Conservation (phyloP, 2,113 vertebrate species). For the Parotia lawesii region DNA sequence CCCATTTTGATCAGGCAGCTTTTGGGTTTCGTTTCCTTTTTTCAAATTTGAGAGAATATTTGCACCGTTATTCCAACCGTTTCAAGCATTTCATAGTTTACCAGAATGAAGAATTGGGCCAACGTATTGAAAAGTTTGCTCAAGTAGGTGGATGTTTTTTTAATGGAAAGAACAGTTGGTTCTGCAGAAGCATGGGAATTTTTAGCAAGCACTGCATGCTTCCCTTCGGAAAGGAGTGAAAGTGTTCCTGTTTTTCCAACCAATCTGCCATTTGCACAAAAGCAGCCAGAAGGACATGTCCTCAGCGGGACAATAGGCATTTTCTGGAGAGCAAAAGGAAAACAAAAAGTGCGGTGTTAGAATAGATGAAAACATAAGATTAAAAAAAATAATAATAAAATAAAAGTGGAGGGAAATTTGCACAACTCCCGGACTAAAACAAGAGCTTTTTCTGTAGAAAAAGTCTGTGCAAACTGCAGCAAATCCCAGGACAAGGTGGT, state of each 20-base stretch:
- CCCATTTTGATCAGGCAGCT: neutral
- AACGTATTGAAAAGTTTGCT: conserved; percentile 7
- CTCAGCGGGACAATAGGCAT: neutral
- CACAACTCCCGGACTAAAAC: neutral
- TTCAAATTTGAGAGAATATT: neutral
- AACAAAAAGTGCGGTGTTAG: neutral
- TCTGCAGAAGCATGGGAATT: conserved; percentile 39
- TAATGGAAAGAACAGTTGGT: conserved; percentile 42
- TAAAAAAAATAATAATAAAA: neutral
- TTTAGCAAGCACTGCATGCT: neutral
- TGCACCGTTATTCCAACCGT: neutral
- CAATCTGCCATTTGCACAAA: neutral
- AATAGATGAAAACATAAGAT: neutral
- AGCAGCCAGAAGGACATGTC: neutral
- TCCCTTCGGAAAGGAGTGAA: conserved; percentile 24
- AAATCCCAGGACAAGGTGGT: neutral
- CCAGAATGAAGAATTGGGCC: neutral
- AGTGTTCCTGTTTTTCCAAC: conserved; percentile 18
- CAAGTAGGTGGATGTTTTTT: neutral
- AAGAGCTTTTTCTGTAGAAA: neutral
- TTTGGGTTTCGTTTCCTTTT: neutral
- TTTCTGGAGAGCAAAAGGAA: neutral
- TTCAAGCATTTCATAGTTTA: neutral
- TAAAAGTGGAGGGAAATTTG: neutral
- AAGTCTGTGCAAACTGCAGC: neutral